Conservation (phyloP, 2,888 invertebrate genomes). For the Ophion slaviceki region DNA sequence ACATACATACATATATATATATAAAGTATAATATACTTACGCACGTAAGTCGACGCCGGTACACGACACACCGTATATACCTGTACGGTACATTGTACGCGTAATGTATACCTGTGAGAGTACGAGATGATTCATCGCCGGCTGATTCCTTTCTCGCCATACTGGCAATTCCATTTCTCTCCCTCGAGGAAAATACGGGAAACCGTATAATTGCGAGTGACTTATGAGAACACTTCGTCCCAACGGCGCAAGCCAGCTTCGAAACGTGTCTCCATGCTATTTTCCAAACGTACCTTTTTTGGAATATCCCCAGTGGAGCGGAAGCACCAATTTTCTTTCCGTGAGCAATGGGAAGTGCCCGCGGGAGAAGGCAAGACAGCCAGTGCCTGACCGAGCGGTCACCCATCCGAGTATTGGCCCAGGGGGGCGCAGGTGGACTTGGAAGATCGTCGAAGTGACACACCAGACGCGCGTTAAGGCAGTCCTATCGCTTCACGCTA, state of each 20-base stretch:
- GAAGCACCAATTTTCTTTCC: too few species aligned
- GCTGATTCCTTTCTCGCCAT: slow-evolving; percentile 72
- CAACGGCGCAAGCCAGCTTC: slow-evolving; percentile 4
- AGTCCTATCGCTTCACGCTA: too few species aligned
- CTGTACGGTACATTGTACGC: slow-evolving; percentile 10
- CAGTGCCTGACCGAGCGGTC: too few species aligned
- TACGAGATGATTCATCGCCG: slow-evolving; percentile 78
- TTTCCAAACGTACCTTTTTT: background rate
- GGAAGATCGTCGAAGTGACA: too few species aligned
- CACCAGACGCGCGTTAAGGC: too few species aligned
- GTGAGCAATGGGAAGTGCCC: too few species aligned
- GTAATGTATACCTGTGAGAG: slow-evolving; percentile 64
- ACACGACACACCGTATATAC: slow-evolving; percentile 33
- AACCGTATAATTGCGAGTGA: slow-evolving; percentile 80
- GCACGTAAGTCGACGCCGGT: slow-evolving; percentile 73
- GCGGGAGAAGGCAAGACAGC: too few species aligned
- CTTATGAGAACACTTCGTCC: slow-evolving; percentile 75
- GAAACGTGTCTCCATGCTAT: slow-evolving; percentile 1
- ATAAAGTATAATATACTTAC: slow-evolving; percentile 13
- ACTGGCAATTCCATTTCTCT: slow-evolving; percentile 53
- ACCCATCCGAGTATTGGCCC: too few species aligned
- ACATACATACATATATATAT: slow-evolving; percentile 23
- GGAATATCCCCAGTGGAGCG: too few species aligned
- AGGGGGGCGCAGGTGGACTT: too few species aligned
- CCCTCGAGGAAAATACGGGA: slow-evolving; percentile 78